A percentile compares a stretch with the other conserved stretches of the same genome.
Evolutionary conservation across 2,113 vertebrate species (phyloP).

Genomic region (Cygnus atratus): DNA sequence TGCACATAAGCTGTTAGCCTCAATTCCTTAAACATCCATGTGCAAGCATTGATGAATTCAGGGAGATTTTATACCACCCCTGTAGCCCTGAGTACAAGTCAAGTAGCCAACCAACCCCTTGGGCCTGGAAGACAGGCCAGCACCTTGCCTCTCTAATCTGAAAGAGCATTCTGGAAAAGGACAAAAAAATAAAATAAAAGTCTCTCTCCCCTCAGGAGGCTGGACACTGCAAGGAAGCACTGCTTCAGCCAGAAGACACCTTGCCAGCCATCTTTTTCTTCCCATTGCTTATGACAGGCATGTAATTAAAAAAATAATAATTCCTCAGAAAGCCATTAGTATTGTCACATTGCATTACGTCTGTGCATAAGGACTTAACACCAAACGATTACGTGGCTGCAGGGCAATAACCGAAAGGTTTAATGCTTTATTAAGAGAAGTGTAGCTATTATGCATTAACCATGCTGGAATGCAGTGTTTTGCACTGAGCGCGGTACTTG

Average conservation of each 20-base stretch:
- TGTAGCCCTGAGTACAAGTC: not conserved
- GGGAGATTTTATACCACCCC: not conserved
- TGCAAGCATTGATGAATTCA: not conserved
- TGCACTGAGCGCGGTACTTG: not conserved
- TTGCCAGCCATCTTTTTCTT: not conserved
- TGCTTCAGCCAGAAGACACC: not conserved
- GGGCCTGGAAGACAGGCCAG: not conserved
- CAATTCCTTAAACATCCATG: not conserved
- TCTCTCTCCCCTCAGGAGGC: not conserved
- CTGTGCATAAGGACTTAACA: not conserved
- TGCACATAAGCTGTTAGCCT: not conserved
- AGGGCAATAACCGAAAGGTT: not conserved
- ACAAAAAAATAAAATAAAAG: not conserved
- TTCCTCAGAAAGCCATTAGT: not conserved
- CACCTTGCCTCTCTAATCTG: not conserved
- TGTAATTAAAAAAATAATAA: not conserved
- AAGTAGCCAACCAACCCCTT: not conserved
- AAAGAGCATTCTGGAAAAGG: not conserved
- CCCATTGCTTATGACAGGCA: not conserved
- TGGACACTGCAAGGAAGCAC: not conserved
- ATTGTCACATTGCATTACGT: constrained; percentile 19
- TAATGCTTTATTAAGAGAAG: constrained; percentile 14
- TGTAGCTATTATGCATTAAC: not conserved
- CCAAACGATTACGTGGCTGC: not conserved
- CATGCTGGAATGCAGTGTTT: not conserved